A percentile compares a stretch with the other conserved stretches of the same genome.
Evolutionary conservation across 1,140 invertebrate genomes (phyloP).

Genomic region (Drosophila teissieri): DNA sequence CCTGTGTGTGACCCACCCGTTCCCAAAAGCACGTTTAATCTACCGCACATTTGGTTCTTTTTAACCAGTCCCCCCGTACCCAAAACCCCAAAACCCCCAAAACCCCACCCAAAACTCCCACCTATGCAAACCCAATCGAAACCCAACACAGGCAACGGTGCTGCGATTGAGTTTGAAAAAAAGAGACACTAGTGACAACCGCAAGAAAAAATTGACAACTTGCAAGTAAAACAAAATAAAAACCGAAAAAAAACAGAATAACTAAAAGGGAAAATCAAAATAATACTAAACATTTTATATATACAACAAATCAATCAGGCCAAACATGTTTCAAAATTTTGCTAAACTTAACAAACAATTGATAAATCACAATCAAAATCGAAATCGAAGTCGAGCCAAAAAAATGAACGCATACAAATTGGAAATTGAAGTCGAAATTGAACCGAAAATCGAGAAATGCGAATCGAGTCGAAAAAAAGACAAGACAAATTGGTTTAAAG

Average conservation of each 20-base stretch:
- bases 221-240: conserved; percentile 56
- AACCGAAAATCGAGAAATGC: conserved; percentile 28
- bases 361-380: conserved; percentile 21
- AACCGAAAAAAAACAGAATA: conserved; percentile 39
- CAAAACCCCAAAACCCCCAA: conserved; percentile 13
- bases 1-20: conserved; percentile 35
- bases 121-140: conserved; percentile 44
- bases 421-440: conserved; percentile 42
- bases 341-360: conserved; percentile 49
- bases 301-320: conserved; percentile 84
- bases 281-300: conserved; percentile 71
- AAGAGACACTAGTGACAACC: conserved; percentile 85
- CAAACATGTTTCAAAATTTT: conserved; percentile 85
- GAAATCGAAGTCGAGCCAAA: conserved; percentile 28
- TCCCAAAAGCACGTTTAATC: conserved; percentile 21
- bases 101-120: conserved; percentile 10
- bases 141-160: conserved; percentile 70
- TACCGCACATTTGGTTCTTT: conserved; percentile 51
- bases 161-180: conserved; percentile 83
- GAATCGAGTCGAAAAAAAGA: conserved; percentile 41
- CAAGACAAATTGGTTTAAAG: conserved; percentile 54
- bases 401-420: conserved; percentile 40
- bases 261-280: conserved; percentile 55
- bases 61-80: conserved; percentile 23
- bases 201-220: conserved; percentile 60